Base-by-base conservation (phyloP, 1,140 invertebrate species). In the Bombus superbus region DNA sequence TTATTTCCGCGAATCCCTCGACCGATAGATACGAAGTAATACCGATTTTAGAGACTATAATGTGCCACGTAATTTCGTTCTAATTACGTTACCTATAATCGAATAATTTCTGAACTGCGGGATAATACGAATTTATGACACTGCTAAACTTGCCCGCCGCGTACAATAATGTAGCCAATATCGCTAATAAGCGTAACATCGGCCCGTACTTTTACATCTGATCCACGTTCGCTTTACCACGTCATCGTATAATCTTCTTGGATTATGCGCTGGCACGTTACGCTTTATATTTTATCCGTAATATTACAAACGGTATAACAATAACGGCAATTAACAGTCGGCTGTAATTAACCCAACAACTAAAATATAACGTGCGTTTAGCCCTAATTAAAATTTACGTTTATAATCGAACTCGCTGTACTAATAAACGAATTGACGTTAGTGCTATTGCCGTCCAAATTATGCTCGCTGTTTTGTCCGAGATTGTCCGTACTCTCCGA, bases 191-290 rank as follows among this genome's bases (percentile, higher is more conserved):
- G 47, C 47, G 47, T 53, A 53, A 53, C 47, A 53, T 79, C 62
- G 62, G 38, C 3, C 32, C 9, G 6, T 44, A 79, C 42, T 79
- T 79, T 78, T 64, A 40, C 25, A 76, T 62, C 32, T 79, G 62
- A 79, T 79, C 32, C 76, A 28, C 32, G 59, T 66, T 79, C 40
- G 57, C 57, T 77, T 77, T 15, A 22, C 40, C 77, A 47, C 62
- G 62, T 79, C 62, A 68, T 66, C 62, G 77, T 35, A 79, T 79
- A 79, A 79, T 79, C 62, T 47, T 66, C 77, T 44, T 44, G 62
- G 35, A 72, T 72, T 72, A 81, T 40, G 32, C 66, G n/a, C 3
- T 22, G 13, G 25, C 66, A 42, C 28, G 66, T 69, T 68, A 28
- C 10, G 64, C 79, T 71, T 81, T 71, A 81, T 71, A 71, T 32